Evolutionary conservation across 1,140 invertebrate species (phyloP), one percentile per base, ranked within the genome.

Genomic region (Conus betulinus): DNA sequence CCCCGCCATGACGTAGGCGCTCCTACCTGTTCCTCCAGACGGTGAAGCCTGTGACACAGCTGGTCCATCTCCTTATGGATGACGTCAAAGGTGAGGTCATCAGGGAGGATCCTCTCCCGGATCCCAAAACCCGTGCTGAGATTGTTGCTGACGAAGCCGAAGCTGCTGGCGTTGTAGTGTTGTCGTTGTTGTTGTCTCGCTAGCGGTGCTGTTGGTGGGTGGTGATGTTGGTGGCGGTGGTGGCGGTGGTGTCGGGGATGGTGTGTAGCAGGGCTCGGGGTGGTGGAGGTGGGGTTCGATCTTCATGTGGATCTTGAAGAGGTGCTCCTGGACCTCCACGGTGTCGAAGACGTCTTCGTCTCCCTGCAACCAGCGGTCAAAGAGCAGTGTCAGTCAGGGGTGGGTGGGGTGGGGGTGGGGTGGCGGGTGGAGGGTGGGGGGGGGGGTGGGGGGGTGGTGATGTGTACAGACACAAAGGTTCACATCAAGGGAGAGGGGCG

Each of bases 261-360:
- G n/a, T n/a, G n/a, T n/a, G n/a, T n/a, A n/a, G n/a, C n/a, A n/a
- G n/a, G n/a, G n/a, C n/a, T n/a, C 15, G 53, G 52, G 25, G 23
- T n/a, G 60, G 60, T 83, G 23, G 13, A 89, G 55, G 53, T 87
- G 74, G 3, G 53, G 55, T 17, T 87, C 85, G 4, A 87, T 67
- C 78, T 84, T 89, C n/a, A 89, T 79, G 74, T 89, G 81, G n/a
- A 87, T 82, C 25, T 84, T 71, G 57, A 84, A 87, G 60, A 87
- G 67, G 55, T 89, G 67, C 71, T 87, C 76, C 27, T 88, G 85
- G 25, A 87, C 39, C 20, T 88, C 57, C 2, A 20, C 51, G 20
- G 51, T 15, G 11, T 74, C 23, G 20, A 79, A 89, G 27, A 71
- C 86, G 5, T 84, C 81, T 1, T 85, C 55, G n/a, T 89, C 89